phyloP scores from a whole-genome alignment of 2,797 vertebrate species.

The Amniataba percoides region DNA sequence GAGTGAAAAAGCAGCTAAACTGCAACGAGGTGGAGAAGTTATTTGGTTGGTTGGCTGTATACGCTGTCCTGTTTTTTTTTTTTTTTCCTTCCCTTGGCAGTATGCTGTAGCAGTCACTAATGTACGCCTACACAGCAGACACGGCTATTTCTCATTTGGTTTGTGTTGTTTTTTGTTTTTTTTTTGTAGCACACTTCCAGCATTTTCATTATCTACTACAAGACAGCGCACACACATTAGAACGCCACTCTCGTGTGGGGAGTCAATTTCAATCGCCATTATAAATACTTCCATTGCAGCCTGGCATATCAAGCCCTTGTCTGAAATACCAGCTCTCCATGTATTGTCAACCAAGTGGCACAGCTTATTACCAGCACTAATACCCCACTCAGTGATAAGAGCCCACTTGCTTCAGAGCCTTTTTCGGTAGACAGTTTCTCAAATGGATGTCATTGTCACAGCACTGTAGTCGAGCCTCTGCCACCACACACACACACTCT shows the following conservation, averaged over 20 bases:
- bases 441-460: conserved; percentile 47
- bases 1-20: conserved; percentile 25
- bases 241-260: conserved; percentile 43
- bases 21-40: conserved; percentile 30
- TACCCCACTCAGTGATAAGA: conserved; percentile 77
- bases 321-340: conserved; percentile 72
- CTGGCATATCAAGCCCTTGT: conserved; percentile 68
- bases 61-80: conserved; percentile 14
- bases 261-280: conserved; percentile 67
- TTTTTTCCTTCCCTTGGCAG: conserved; percentile 30
- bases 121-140: conserved; percentile 66
- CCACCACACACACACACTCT: neutral
- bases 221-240: conserved; percentile 50
- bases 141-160: conserved; percentile 56
- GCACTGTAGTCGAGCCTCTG: conserved; percentile 19
- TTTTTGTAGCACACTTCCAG: conserved; percentile 58
- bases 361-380: conserved; percentile 78
- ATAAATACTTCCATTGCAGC: conserved; percentile 66
- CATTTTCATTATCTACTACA: conserved; percentile 66
- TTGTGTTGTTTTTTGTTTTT: conserved; percentile 63
- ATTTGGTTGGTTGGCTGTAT: conserved; percentile 33
- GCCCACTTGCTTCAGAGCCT: conserved; percentile 68
- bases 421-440: conserved; percentile 62
- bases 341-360: conserved; percentile 76
- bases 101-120: conserved; percentile 66